These are phyloP conservation scores for Teleogryllus oceanicus DNA, from an alignment of 2,888 invertebrate genomes.

Conservation along the genomic window DNA sequence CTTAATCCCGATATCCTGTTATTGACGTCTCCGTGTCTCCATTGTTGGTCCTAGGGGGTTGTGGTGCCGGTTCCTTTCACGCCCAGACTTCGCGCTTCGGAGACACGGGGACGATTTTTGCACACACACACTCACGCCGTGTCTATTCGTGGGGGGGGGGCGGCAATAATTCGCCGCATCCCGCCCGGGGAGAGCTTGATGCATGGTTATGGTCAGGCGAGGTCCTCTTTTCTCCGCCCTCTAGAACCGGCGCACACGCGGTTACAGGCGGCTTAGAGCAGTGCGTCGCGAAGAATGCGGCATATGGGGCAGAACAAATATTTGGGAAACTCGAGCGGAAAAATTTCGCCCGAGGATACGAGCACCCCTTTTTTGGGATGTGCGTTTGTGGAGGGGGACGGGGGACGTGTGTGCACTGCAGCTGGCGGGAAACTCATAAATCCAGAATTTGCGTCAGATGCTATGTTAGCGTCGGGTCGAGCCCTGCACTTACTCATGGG, in stretches of 20 bases:
- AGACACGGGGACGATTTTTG: background rate
- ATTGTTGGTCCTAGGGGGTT: background rate
- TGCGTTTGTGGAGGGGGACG: too few relatives aligned
- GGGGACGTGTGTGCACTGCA: too few relatives aligned
- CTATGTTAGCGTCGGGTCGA: too few relatives aligned
- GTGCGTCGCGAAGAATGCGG: background rate
- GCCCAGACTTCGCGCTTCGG: background rate
- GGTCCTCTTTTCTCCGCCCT: background rate
- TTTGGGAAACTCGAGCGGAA: constrained; percentile 8
- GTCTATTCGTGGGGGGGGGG: background rate
- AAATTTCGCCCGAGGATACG: background rate
- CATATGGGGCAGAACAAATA: constrained; percentile 2
- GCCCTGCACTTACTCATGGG: too few relatives aligned
- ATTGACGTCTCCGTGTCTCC: constrained; percentile 5
- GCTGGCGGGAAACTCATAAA: too few relatives aligned
- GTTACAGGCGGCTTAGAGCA: background rate
- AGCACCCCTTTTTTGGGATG: background rate
- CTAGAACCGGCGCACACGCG: too few relatives aligned
- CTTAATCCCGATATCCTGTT: constrained; percentile 9
- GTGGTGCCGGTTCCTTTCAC: background rate
- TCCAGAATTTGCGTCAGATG: too few relatives aligned
- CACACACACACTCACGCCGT: background rate
- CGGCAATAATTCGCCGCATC: background rate
- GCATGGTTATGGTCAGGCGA: background rate
- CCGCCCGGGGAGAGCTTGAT: background rate